These are phyloP conservation scores for Syrrhaptes paradoxus DNA, from an alignment of 2,113 vertebrate species.

Conservation along the genomic window DNA sequence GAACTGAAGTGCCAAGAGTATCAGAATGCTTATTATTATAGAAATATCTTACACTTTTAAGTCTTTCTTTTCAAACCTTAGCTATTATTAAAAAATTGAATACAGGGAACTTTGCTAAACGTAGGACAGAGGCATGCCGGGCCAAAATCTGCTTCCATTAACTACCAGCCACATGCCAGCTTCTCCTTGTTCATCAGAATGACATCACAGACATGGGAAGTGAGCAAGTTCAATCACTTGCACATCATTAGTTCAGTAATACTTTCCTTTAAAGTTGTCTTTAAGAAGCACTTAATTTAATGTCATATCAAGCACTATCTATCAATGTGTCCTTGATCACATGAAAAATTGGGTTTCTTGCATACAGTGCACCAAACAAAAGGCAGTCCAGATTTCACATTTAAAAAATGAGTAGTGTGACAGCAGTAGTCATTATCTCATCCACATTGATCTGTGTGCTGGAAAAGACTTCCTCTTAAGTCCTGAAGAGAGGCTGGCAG, in stretches of 20 bases:
- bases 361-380: conserved; percentile 21
- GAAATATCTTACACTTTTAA: background rate
- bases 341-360: conserved; percentile 8
- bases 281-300: conserved; percentile 51
- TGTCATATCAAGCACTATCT: conserved; percentile 3
- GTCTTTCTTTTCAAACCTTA: background rate
- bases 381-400: conserved; percentile 26
- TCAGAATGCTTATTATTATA: background rate
- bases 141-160: conserved; percentile 1
- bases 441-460: conserved; percentile 31
- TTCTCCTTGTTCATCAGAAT: background rate
- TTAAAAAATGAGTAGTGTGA: conserved; percentile 45
- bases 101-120: background rate
- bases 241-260: conserved; percentile 32
- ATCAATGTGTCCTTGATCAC: conserved; percentile 22
- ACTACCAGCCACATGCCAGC: background rate
- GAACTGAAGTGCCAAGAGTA: background rate
- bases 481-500: background rate
- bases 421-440: conserved; percentile 50
- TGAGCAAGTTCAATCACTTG: conserved; percentile 19
- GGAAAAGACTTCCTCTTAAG: conserved; percentile 43
- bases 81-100: background rate
- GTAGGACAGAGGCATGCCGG: background rate
- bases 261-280: conserved; percentile 24
- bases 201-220: conserved; percentile 2